phyloP scores from a whole-genome alignment of 2,113 vertebrate genomes.

The Anolis sagrei region DNA sequence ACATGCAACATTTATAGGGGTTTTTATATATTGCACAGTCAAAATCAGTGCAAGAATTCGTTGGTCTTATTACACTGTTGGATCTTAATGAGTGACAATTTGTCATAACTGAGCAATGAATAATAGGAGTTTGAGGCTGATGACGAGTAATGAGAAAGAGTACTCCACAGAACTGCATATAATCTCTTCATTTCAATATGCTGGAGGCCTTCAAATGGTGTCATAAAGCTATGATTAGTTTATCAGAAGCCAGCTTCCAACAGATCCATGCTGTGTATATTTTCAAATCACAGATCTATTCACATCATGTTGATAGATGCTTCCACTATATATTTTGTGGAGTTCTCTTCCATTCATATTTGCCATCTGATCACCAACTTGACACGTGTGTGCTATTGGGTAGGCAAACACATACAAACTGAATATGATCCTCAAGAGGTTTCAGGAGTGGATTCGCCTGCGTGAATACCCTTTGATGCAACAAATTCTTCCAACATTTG shows the following conservation, averaged over 20 bases:
- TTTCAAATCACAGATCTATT: not conserved
- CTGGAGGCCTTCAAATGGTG: not conserved
- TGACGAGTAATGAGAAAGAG: not conserved
- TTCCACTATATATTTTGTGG: not conserved
- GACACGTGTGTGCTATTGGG: not conserved
- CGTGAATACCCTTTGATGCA: not conserved
- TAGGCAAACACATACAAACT: not conserved
- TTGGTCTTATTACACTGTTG: not conserved
- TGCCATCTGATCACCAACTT: not conserved
- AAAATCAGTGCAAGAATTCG: not conserved
- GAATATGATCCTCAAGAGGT: not conserved
- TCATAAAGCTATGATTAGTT: not conserved
- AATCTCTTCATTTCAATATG: not conserved
- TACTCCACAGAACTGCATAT: not conserved
- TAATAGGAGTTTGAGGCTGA: not conserved
- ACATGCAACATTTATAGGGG: not conserved
- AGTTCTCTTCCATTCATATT: not conserved
- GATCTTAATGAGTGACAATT: not conserved
- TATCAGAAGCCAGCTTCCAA: not conserved
- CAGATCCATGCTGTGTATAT: not conserved
- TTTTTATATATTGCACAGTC: conserved; percentile 2
- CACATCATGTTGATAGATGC: not conserved
- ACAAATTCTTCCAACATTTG: not conserved
- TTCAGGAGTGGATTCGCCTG: not conserved
- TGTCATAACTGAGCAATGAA: not conserved